Evolutionary conservation across 1,140 invertebrate genomes (phyloP).

Genomic region (Lordiphosa clarofinis): DNA sequence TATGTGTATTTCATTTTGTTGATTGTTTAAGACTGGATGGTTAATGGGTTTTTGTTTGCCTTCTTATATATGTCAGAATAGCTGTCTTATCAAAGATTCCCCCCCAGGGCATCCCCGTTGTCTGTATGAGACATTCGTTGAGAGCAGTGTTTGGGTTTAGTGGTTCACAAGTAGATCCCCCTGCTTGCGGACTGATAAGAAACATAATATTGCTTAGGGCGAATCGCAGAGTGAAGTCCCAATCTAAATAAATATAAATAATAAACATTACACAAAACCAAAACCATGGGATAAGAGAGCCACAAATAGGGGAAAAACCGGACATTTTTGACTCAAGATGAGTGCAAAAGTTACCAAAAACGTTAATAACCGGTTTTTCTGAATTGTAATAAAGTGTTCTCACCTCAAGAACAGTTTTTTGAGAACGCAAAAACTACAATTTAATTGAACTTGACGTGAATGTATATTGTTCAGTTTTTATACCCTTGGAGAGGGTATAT

Average conservation of each 20-base stretch:
- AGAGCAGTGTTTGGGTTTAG: not conserved
- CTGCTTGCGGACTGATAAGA: constrained; percentile 36
- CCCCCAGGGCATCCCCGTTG: constrained; percentile 36
- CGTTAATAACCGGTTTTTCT: too few species aligned
- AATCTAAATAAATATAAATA: constrained; percentile 5
- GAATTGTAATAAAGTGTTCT: too few species aligned
- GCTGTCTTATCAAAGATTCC: constrained; percentile 45
- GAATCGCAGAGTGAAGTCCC: constrained; percentile 18
- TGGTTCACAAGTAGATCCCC: constrained; percentile 53
- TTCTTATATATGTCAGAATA: constrained; percentile 17
- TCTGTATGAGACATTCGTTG: not conserved
- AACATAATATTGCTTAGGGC: constrained; percentile 3
- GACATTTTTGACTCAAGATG: too few species aligned
- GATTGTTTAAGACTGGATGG: constrained; percentile 19
- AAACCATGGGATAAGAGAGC: too few species aligned
- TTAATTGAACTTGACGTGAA: too few species aligned
- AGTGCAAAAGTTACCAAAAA: too few species aligned
- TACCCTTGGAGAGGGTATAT: too few species aligned
- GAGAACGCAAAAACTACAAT: too few species aligned
- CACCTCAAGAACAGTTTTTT: too few species aligned
- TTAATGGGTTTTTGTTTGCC: not conserved
- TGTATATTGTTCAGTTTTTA: too few species aligned
- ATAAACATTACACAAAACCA: too few species aligned
- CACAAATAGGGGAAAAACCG: too few species aligned
- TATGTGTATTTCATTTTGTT: constrained; percentile 37